These are phyloP conservation scores for Sericinus montela DNA, from an alignment of 2,888 invertebrate genomes.

Conservation along the genomic window DNA sequence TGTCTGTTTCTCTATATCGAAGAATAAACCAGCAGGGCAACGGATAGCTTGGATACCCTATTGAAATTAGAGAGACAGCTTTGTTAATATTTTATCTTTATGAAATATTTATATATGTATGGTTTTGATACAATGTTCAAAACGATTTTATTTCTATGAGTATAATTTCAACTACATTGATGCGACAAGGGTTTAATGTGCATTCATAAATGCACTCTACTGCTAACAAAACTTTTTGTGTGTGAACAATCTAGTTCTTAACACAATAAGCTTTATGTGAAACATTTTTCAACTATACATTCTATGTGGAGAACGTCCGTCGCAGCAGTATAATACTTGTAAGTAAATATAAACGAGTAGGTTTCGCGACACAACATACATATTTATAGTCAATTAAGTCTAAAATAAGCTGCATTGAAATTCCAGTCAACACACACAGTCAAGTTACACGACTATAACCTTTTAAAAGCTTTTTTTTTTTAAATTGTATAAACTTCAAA, in stretches of 20 bases:
- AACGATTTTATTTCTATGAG: no score
- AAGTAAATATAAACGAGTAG: conserved; percentile 16
- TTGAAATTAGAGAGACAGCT: neutral
- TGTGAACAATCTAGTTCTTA: no score
- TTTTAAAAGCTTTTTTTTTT: no score
- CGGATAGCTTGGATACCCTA: conserved; percentile 95
- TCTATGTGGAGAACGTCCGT: conserved; percentile 9
- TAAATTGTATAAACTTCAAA: neutral
- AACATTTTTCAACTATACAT: neutral
- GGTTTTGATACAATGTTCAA: no score
- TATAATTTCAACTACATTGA: no score
- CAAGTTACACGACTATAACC: neutral
- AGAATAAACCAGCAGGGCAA: conserved; percentile 94
- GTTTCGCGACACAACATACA: conserved; percentile 16
- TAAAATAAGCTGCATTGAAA: conserved; percentile 8
- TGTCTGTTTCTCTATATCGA: conserved; percentile 96
- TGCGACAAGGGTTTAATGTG: no score
- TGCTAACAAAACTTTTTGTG: no score
- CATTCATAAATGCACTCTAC: no score
- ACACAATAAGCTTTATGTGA: no score
- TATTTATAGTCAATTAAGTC: conserved; percentile 21
- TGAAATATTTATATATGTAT: no score
- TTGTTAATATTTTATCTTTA: neutral
- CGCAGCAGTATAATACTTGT: conserved; percentile 22
- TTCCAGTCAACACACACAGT: conserved; percentile 21